Conservation (phyloP, 2,888 invertebrate species). For the Dicranocentrus wangi region DNA sequence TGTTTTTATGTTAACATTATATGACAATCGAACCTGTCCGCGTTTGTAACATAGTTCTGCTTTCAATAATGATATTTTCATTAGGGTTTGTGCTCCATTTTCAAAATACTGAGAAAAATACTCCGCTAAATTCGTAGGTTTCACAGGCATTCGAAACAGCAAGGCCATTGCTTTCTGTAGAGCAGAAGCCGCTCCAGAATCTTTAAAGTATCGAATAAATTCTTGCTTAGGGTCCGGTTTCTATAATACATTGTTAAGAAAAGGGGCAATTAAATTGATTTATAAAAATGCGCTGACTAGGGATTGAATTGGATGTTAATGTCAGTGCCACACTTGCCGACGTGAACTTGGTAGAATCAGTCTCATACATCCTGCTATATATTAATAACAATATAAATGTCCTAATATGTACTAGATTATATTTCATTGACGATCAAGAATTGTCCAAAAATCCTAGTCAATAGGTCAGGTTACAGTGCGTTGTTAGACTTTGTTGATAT, state of each 20-base stretch:
- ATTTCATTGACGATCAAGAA: too few species aligned
- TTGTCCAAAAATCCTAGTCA: too few species aligned
- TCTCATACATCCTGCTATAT: constrained; percentile 47
- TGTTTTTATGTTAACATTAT: neutral
- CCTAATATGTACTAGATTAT: too few species aligned
- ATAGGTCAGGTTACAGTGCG: too few species aligned
- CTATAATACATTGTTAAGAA: constrained; percentile 18
- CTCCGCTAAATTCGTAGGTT: constrained; percentile 65
- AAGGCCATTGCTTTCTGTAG: constrained; percentile 65
- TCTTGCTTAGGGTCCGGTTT: constrained; percentile 58
- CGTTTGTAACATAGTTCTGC: constrained; percentile 71
- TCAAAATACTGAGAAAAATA: constrained; percentile 70
- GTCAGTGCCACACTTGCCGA: constrained; percentile 22
- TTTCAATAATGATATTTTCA: constrained; percentile 61
- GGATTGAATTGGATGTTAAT: neutral
- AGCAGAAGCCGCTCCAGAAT: constrained; percentile 60
- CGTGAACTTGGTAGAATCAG: constrained; percentile 34
- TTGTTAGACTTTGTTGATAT: too few species aligned
- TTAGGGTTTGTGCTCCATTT: constrained; percentile 62
- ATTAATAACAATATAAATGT: too few species aligned
- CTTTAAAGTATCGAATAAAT: constrained; percentile 66
- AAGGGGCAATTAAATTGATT: constrained; percentile 1
- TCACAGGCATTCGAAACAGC: constrained; percentile 68
- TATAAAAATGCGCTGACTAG: neutral
- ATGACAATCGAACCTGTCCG: constrained; percentile 52